phyloP scores from a whole-genome alignment of 2,797 vertebrate species.

The Heteromormyrus szaboi region DNA sequence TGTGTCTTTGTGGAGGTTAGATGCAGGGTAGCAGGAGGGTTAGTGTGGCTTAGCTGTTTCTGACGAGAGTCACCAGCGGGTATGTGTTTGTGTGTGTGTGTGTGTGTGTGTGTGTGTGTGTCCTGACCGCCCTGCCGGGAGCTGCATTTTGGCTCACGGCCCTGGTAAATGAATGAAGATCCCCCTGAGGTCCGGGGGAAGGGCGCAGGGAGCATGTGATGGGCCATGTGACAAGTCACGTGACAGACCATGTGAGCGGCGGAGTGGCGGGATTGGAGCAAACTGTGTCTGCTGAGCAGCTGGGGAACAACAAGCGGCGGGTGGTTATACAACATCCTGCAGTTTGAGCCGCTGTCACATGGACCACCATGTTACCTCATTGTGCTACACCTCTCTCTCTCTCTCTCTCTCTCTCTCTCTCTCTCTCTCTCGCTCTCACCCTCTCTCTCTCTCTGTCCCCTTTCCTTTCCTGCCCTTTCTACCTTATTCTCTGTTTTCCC shows the following conservation, averaged over 20 bases:
- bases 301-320: not conserved
- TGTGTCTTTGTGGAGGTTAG: not conserved
- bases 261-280: constrained; percentile 4
- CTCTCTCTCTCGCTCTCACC: not conserved
- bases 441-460: not conserved
- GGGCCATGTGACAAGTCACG: not conserved
- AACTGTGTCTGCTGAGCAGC: constrained; percentile 5
- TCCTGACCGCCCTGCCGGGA: not conserved
- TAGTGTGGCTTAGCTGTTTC: not conserved
- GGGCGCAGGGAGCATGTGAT: not conserved
- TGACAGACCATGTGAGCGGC: not conserved
- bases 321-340: constrained; percentile 3
- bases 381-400: not conserved
- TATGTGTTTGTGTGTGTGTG: not conserved
- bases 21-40: not conserved
- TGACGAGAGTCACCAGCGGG: not conserved
- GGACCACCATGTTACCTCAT: constrained; percentile 6
- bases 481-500: not conserved
- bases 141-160: constrained; percentile 3
- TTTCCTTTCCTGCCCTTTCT: not conserved
- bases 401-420: not conserved
- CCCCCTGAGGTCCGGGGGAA: constrained; percentile 6
- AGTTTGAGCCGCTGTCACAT: constrained; percentile 7
- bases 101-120: not conserved
- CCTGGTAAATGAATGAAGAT: not conserved